phyloP scores from a whole-genome alignment of 2,888 invertebrate species.

The Entomobrya proxima region DNA sequence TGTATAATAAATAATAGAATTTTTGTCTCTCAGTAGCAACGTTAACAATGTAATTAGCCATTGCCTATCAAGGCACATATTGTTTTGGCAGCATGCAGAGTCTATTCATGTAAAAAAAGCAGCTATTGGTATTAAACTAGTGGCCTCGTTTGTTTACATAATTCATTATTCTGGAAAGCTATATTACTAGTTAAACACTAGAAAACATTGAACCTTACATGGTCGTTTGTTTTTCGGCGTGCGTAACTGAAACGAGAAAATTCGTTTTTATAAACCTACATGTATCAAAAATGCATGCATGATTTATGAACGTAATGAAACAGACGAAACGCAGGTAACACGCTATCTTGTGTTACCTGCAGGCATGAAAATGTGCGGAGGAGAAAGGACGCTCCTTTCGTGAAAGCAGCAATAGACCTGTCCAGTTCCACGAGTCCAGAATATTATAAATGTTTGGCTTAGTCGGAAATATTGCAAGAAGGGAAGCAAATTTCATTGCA shows the following conservation, averaged over 20 bases:
- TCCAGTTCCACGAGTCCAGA: too few relatives aligned
- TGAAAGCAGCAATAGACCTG: too few relatives aligned
- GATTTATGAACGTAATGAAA: conserved; percentile 34
- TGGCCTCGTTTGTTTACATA: conserved; percentile 1
- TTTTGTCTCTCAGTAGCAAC: too few relatives aligned
- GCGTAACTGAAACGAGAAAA: conserved; percentile 30
- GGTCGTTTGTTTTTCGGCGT: neutral
- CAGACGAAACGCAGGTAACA: conserved; percentile 9
- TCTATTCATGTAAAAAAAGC: neutral
- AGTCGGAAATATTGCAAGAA: too few relatives aligned
- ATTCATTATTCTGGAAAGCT: neutral
- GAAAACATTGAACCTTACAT: neutral
- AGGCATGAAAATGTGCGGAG: neutral
- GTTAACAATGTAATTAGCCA: neutral
- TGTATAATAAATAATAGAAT: too few relatives aligned
- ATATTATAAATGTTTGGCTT: too few relatives aligned
- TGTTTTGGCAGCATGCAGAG: neutral
- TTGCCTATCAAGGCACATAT: neutral
- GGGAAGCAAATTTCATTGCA: too few relatives aligned
- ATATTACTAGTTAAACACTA: neutral
- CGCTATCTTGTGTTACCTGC: neutral
- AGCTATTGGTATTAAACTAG: neutral
- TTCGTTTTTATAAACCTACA: neutral
- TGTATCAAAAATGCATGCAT: conserved; percentile 9
- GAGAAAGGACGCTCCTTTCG: too few relatives aligned